Conservation (phyloP, 2,797 vertebrate species). For the Protosalanx chinensis region DNA sequence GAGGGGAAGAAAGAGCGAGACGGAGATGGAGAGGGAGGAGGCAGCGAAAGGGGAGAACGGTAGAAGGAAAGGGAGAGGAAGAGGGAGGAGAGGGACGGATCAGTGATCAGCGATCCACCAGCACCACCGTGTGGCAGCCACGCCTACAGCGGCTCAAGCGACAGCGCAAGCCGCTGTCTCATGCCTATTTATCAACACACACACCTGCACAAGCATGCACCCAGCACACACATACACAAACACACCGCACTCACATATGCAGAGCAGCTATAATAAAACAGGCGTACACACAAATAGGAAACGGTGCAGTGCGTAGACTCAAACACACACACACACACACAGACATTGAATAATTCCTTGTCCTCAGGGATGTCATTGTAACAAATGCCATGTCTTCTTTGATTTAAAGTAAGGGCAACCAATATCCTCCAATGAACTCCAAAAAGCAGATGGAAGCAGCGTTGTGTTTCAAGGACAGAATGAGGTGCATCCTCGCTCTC, state of each 20-base stretch:
- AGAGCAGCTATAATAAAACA: background rate
- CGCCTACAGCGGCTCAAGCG: background rate
- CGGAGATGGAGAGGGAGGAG: conserved; percentile 24
- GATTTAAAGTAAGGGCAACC: background rate
- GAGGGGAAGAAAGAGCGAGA: conserved; percentile 9
- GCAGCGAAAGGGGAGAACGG: conserved; percentile 43
- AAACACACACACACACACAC: background rate
- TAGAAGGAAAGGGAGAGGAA: conserved; percentile 38
- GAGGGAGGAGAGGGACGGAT: conserved; percentile 16
- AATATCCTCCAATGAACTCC: conserved; percentile 1
- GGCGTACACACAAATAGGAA: conserved; percentile 1
- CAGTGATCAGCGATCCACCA: conserved; percentile 62
- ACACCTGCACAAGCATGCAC: background rate
- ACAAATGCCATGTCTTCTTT: background rate
- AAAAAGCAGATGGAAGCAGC: background rate
- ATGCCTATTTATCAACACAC: conserved; percentile 5
- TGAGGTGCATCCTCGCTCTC: background rate
- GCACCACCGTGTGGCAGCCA: conserved; percentile 72
- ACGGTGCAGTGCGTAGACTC: background rate
- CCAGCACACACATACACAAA: background rate
- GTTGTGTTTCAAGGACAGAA: conserved; percentile 5
- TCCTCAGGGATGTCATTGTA: background rate
- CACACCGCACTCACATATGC: background rate
- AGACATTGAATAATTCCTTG: background rate
- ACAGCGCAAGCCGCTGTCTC: background rate